Evolutionary conservation across 2,113 vertebrate species (phyloP).

Genomic region (Amia ocellicauda): DNA sequence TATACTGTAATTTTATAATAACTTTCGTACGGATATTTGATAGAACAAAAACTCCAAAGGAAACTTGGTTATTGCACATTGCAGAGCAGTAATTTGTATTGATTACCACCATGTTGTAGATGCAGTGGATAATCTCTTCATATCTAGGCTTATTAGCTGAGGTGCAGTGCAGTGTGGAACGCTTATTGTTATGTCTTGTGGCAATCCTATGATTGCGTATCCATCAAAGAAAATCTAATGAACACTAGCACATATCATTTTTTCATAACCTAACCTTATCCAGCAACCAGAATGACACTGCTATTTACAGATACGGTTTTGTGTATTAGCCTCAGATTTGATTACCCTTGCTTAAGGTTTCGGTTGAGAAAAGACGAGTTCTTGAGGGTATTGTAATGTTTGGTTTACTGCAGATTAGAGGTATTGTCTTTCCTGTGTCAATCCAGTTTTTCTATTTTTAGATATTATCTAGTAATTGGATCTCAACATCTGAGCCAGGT

Average conservation of each 20-base stretch:
- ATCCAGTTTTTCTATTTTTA: too few species aligned
- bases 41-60: not conserved
- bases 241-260: not conserved
- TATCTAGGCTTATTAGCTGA: not conserved
- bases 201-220: not conserved
- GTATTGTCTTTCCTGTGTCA: too few species aligned
- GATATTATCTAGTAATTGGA: too few species aligned
- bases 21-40: not conserved
- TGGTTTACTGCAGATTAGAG: too few species aligned
- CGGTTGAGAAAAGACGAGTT: too few species aligned
- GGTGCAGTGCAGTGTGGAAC: not conserved
- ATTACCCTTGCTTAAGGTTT: not conserved
- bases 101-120: not conserved
- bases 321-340: not conserved
- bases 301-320: not conserved
- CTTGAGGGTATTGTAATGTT: too few species aligned
- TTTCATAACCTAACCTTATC: not conserved
- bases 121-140: not conserved
- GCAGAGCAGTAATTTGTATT: not conserved
- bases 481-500: too few species aligned
- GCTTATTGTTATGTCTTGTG: not conserved
- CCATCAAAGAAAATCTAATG: conserved; percentile 1
- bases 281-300: not conserved
- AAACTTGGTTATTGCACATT: not conserved
- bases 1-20: not conserved